A percentile compares a stretch with the other conserved stretches of the same genome.
phyloP scores from a whole-genome alignment of 2,888 invertebrate genomes.

The Sipha maydis region DNA sequence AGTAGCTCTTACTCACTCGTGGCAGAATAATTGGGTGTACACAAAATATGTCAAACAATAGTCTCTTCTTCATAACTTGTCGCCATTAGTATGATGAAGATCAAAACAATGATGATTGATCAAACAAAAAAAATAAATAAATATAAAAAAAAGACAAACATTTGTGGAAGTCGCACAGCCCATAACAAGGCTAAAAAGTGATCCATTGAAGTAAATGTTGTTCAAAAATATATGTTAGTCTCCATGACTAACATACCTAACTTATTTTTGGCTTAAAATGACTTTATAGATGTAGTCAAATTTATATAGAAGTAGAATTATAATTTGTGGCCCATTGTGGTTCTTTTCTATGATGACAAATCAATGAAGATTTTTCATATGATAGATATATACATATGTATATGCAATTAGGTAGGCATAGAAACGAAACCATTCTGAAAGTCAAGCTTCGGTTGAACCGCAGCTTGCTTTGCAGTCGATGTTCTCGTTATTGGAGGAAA shows the following conservation, averaged over 20 bases:
- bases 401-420: slow-evolving; percentile 43
- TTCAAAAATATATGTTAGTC: slow-evolving; percentile 20
- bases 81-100: slow-evolving; percentile 24
- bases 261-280: slow-evolving; percentile 29
- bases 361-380: slow-evolving; percentile 57
- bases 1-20: slow-evolving; percentile 26
- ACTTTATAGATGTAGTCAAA: slow-evolving; percentile 58
- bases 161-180: slow-evolving; percentile 5
- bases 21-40: background rate
- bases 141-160: background rate
- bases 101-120: slow-evolving; percentile 32
- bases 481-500: slow-evolving; percentile 75
- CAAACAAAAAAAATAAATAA: background rate
- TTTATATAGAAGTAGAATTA: slow-evolving; percentile 52
- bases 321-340: slow-evolving; percentile 47
- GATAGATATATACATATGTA: slow-evolving; percentile 38
- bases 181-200: slow-evolving; percentile 28
- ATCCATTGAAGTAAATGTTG: slow-evolving; percentile 24
- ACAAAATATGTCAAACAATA: slow-evolving; percentile 21
- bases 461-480: slow-evolving; percentile 92
- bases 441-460: slow-evolving; percentile 68
- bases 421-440: slow-evolving; percentile 60
- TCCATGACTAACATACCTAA: slow-evolving; percentile 53
- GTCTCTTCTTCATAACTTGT: slow-evolving; percentile 32
- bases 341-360: slow-evolving; percentile 58